Evolutionary conservation across 2,888 invertebrate genomes (phyloP).

Genomic region (Ophion slaviceki): DNA sequence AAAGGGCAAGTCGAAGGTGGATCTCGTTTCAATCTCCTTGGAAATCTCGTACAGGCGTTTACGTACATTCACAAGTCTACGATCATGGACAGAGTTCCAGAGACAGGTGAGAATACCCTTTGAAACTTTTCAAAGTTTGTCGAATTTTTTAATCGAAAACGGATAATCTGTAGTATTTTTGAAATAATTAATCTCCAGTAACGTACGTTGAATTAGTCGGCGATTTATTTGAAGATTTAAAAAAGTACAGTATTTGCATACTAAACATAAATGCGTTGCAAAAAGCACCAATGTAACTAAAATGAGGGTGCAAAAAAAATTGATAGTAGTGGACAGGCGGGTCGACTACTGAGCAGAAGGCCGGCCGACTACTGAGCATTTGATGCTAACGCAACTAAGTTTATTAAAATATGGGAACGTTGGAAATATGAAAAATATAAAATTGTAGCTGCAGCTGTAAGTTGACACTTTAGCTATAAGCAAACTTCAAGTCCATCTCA

Average conservation of each 20-base stretch:
- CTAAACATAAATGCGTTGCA: too few species aligned
- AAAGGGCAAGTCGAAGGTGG: slow-evolving; percentile 33
- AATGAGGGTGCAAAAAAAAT: too few species aligned
- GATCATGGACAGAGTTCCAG: slow-evolving; percentile 42
- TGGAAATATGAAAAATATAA: not conserved
- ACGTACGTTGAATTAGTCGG: not conserved
- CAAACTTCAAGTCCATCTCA: slow-evolving; percentile 18
- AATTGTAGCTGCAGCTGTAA: not conserved
- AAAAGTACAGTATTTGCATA: too few species aligned
- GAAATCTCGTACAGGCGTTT: slow-evolving; percentile 19
- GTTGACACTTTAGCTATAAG: slow-evolving; percentile 2
- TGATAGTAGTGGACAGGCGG: too few species aligned
- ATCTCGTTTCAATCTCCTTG: slow-evolving; percentile 57
- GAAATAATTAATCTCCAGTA: slow-evolving; percentile 50
- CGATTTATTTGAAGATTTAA: not conserved
- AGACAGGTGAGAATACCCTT: slow-evolving; percentile 51
- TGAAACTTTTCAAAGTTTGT: slow-evolving; percentile 31
- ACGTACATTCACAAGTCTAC: not conserved
- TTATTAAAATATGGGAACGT: not conserved
- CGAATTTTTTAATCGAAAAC: not conserved
- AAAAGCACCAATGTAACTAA: too few species aligned
- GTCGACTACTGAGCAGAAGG: too few species aligned
- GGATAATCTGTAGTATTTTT: slow-evolving; percentile 34
- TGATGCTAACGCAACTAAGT: not conserved
- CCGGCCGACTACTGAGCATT: not conserved